A percentile compares a stretch with the other conserved stretches of the same genome.
These are phyloP conservation scores for Seira sanloemensis DNA, from an alignment of 2,888 invertebrate genomes.

Conservation along the genomic window DNA sequence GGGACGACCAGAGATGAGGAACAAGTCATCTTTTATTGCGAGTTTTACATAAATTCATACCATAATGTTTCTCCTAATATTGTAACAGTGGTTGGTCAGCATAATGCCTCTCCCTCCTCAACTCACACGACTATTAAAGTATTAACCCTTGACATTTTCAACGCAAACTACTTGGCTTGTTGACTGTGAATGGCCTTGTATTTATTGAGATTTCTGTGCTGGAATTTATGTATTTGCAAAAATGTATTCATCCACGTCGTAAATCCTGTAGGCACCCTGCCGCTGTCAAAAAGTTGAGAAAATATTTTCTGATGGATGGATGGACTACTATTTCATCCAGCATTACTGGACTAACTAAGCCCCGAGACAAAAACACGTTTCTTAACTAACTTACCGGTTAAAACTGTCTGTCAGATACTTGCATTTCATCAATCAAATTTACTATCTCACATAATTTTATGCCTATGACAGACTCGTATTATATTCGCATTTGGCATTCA, in stretches of 20 bases:
- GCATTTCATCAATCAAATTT: background rate
- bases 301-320: background rate
- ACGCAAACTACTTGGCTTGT: background rate
- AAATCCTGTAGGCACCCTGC: background rate
- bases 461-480: background rate
- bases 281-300: background rate
- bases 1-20: background rate
- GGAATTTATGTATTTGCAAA: background rate
- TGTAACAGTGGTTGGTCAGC: too few species aligned
- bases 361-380: background rate
- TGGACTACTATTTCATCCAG: too few species aligned
- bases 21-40: conserved; percentile 18
- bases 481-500: background rate
- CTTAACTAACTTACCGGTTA: background rate
- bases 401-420: background rate
- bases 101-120: background rate
- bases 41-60: background rate
- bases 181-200: background rate
- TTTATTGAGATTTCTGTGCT: conserved; percentile 11
- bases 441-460: background rate
- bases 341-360: too few species aligned
- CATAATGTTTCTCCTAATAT: background rate
- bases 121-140: conserved; percentile 24
- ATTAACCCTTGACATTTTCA: conserved; percentile 34
- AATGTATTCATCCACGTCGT: background rate